These are phyloP conservation scores for Ptychochromis oligacanthus DNA, from an alignment of 2,113 vertebrate genomes.

Conservation along the genomic window DNA sequence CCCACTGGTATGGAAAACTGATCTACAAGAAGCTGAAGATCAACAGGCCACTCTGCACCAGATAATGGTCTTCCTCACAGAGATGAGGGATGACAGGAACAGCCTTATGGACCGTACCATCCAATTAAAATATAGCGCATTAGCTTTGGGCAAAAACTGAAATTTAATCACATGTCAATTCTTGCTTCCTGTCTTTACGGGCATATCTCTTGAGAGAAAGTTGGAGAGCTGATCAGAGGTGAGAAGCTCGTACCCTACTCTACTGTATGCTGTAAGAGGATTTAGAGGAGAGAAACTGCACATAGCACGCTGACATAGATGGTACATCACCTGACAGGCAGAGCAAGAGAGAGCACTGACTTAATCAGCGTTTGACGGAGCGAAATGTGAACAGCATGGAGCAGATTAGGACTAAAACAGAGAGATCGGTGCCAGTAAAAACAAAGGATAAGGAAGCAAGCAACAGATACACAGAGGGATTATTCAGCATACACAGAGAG, in stretches of 20 bases:
- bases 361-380: slow-evolving; percentile 38
- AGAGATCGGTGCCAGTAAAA: slow-evolving; percentile 50
- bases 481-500: slow-evolving; percentile 56
- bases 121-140: slow-evolving; percentile 42
- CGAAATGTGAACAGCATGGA: slow-evolving; percentile 62
- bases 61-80: slow-evolving; percentile 25
- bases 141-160: slow-evolving; percentile 17
- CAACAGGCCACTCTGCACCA: slow-evolving; percentile 43
- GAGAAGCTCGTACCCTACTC: slow-evolving; percentile 3
- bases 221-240: slow-evolving; percentile 8
- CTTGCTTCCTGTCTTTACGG: slow-evolving; percentile 9
- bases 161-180: slow-evolving; percentile 45
- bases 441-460: slow-evolving; percentile 62
- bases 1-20: neutral
- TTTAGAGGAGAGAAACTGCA: neutral
- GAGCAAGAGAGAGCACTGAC: slow-evolving; percentile 22
- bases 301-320: neutral
- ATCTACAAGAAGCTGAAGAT: slow-evolving; percentile 39
- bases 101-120: neutral
- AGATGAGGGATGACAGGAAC: slow-evolving; percentile 37
- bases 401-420: slow-evolving; percentile 66
- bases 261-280: slow-evolving; percentile 9
- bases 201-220: slow-evolving; percentile 5
- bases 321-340: slow-evolving; percentile 22
- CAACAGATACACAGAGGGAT: slow-evolving; percentile 60